phyloP scores from a whole-genome alignment of 2,797 vertebrate species.

The Arnoldichthys spilopterus region DNA sequence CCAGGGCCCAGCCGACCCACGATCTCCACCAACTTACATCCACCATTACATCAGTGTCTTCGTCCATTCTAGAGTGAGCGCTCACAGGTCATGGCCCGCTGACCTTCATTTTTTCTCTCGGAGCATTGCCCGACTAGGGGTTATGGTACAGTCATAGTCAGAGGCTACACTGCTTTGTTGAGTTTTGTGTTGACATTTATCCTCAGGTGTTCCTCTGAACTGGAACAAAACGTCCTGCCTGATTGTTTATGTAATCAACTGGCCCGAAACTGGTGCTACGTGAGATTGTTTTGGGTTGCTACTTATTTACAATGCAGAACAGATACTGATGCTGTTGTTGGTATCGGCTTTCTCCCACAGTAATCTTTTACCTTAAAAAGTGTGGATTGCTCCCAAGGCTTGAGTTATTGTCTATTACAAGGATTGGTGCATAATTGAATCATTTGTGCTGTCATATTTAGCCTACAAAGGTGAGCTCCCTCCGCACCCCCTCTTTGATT shows the following conservation, averaged over 20 bases:
- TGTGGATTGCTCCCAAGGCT: constrained; percentile 16
- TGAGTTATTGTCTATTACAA: constrained; percentile 28
- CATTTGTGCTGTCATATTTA: constrained; percentile 32
- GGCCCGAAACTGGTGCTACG: constrained; percentile 30
- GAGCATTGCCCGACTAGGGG: neutral
- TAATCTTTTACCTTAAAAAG: constrained; percentile 27
- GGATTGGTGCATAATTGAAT: constrained; percentile 9
- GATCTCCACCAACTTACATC: neutral
- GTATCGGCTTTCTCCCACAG: constrained; percentile 29
- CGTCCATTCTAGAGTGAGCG: neutral
- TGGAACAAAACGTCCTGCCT: constrained; percentile 37
- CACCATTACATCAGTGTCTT: constrained; percentile 6
- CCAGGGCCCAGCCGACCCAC: neutral
- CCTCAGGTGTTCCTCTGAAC: constrained; percentile 17
- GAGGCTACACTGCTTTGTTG: constrained; percentile 28
- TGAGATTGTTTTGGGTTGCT: constrained; percentile 36
- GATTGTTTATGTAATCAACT: constrained; percentile 53
- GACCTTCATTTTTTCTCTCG: neutral
- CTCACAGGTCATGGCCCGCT: constrained; percentile 5
- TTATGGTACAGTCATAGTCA: constrained; percentile 10
- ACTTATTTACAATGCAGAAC: constrained; percentile 35
- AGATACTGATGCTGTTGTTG: constrained; percentile 16
- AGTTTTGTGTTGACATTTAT: constrained; percentile 28
- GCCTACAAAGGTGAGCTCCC: constrained; percentile 43
- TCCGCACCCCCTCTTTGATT: constrained; percentile 22